Conservation (phyloP, 2,888 invertebrate genomes). For the Andrena praecox region DNA sequence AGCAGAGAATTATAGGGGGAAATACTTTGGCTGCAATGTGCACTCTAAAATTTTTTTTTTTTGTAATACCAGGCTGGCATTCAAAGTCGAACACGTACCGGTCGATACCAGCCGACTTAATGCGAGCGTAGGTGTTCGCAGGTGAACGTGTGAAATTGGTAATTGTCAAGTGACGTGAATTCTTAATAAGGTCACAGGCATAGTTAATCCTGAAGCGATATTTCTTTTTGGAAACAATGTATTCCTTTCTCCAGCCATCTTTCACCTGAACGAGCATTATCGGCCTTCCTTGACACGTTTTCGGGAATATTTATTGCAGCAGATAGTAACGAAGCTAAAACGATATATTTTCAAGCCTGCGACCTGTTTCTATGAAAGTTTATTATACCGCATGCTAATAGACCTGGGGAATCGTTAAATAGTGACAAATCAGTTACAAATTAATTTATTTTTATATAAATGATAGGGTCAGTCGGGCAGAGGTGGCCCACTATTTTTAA, state of each 20-base stretch:
- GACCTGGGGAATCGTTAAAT: neutral
- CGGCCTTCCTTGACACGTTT: neutral
- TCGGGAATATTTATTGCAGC: neutral
- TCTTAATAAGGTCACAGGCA: slow-evolving; percentile 9
- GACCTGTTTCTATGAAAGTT: neutral
- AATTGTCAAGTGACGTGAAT: slow-evolving; percentile 45
- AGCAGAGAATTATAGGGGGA: neutral
- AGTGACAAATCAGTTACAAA: neutral
- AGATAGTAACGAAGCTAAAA: neutral
- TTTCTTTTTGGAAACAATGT: neutral
- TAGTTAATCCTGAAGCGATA: neutral
- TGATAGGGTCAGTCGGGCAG: no score
- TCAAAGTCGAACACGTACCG: slow-evolving; percentile 18
- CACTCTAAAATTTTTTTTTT: slow-evolving; percentile 21
- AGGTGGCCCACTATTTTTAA: no score
- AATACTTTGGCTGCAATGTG: neutral
- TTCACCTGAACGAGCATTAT: neutral
- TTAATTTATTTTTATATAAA: neutral
- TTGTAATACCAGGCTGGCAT: slow-evolving; percentile 12
- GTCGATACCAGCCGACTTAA: slow-evolving; percentile 33
- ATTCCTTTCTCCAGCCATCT: neutral
- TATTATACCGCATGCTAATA: neutral
- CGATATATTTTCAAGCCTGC: neutral
- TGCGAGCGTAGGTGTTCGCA: slow-evolving; percentile 53
- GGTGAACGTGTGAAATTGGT: slow-evolving; percentile 60